Evolutionary conservation across 2,797 vertebrate species (phyloP).

Genomic region (Manis javanica): DNA sequence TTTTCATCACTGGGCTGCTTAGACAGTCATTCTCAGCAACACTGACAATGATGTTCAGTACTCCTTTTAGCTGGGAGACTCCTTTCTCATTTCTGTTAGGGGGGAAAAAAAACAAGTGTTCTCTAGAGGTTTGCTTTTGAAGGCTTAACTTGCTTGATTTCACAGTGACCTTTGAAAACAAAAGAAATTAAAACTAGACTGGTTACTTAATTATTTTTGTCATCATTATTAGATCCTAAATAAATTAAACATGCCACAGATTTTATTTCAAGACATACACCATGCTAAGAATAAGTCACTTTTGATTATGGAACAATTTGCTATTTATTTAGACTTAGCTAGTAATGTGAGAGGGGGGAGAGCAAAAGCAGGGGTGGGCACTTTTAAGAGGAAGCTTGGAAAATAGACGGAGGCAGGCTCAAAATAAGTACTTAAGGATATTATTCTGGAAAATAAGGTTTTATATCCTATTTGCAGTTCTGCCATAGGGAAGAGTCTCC

Average conservation of each 20-base stretch:
- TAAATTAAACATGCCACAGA: slow-evolving; percentile 77
- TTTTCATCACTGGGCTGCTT: background rate
- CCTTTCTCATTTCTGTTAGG: slow-evolving; percentile 34
- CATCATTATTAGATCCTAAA: slow-evolving; percentile 74
- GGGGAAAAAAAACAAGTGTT: background rate
- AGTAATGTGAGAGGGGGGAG: background rate
- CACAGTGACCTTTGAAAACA: slow-evolving; percentile 80
- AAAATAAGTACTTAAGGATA: background rate
- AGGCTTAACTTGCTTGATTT: slow-evolving; percentile 76
- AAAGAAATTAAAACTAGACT: slow-evolving; percentile 78
- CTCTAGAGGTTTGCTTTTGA: slow-evolving; percentile 66
- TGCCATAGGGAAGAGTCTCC: background rate
- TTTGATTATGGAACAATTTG: slow-evolving; percentile 72
- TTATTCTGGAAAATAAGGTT: slow-evolving; percentile 19
- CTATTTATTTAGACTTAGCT: slow-evolving; percentile 67
- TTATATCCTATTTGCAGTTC: background rate
- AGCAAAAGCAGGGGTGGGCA: background rate
- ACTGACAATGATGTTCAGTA: background rate
- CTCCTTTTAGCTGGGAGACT: background rate
- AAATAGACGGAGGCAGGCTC: background rate
- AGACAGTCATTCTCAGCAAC: slow-evolving; percentile 27
- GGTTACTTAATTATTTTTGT: slow-evolving; percentile 78
- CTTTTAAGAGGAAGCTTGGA: background rate
- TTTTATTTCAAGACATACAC: slow-evolving; percentile 71
- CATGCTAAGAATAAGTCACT: slow-evolving; percentile 70